Evolutionary conservation across 2,888 invertebrate species (phyloP).

Genomic region (Sinelater perroti): DNA sequence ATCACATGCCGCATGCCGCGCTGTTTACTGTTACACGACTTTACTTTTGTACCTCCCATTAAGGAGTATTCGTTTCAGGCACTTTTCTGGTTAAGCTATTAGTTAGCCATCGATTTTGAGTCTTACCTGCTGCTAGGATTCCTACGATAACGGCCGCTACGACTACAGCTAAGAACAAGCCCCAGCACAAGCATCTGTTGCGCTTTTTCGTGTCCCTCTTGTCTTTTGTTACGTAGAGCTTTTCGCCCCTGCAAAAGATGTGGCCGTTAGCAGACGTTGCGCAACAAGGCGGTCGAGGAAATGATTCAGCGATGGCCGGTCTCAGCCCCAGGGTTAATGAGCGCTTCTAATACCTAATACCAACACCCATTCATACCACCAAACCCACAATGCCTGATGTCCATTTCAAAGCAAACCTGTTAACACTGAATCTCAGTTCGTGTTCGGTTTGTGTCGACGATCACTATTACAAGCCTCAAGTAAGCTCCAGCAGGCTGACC

Average conservation of each 20-base stretch:
- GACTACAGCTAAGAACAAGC: constrained; percentile 70
- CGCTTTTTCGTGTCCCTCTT: constrained; percentile 76
- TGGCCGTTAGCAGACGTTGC: too few species aligned
- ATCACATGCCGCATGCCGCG: background rate
- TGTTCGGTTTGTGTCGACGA: background rate
- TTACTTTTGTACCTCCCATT: background rate
- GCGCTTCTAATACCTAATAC: constrained; percentile 43
- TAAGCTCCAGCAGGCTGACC: background rate
- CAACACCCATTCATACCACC: constrained; percentile 55
- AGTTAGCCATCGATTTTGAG: too few species aligned
- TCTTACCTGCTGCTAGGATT: constrained; percentile 79
- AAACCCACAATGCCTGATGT: constrained; percentile 29
- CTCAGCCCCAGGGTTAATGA: constrained; percentile 31
- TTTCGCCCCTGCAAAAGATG: constrained; percentile 73
- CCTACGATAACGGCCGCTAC: constrained; percentile 74
- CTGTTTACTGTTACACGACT: background rate
- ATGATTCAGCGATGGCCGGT: too few species aligned
- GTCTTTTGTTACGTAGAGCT: constrained; percentile 83
- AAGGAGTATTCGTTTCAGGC: too few species aligned
- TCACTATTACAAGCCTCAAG: too few species aligned
- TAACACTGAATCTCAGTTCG: background rate
- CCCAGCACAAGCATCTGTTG: constrained; percentile 74
- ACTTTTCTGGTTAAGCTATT: too few species aligned
- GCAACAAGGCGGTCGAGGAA: too few species aligned
- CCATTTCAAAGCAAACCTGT: constrained; percentile 1